A percentile compares a stretch with the other conserved stretches of the same genome.
Conservation (phyloP, 2,113 vertebrate genomes). For the Riparia riparia region DNA sequence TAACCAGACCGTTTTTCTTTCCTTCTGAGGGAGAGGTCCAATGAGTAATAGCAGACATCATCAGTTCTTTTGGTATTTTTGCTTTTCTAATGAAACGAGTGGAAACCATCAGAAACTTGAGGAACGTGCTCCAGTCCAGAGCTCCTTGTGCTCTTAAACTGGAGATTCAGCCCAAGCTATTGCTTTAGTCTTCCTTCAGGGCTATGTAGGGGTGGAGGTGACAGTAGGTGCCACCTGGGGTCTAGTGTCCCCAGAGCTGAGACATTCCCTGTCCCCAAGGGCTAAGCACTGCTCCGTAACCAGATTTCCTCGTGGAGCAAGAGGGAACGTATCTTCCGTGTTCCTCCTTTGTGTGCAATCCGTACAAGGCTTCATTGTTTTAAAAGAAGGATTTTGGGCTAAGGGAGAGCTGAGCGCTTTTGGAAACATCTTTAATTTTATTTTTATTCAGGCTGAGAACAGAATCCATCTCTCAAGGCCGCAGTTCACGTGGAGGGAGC, state of each 20-base stretch:
- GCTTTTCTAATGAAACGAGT: neutral
- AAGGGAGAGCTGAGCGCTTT: neutral
- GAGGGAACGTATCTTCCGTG: neutral
- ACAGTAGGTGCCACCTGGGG: neutral
- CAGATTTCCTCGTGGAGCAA: neutral
- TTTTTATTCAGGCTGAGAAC: neutral
- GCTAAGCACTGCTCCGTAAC: neutral
- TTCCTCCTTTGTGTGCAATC: neutral
- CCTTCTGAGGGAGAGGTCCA: neutral
- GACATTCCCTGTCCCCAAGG: neutral
- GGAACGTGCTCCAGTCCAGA: rapidly evolving
- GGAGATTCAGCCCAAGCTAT: neutral
- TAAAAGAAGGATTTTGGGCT: neutral
- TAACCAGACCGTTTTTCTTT: neutral
- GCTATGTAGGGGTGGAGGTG: neutral
- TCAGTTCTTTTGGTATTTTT: neutral
- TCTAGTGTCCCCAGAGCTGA: neutral
- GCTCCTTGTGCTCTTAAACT: neutral
- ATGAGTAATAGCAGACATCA: neutral
- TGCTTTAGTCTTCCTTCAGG: neutral
- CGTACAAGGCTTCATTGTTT: neutral
- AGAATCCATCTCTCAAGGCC: neutral
- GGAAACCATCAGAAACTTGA: neutral
- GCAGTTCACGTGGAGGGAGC: neutral
- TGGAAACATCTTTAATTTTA: neutral